A percentile compares a stretch with the other conserved stretches of the same genome.
phyloP scores from a whole-genome alignment of 2,888 invertebrate genomes.

The Drosophila pseudotakahashii region DNA sequence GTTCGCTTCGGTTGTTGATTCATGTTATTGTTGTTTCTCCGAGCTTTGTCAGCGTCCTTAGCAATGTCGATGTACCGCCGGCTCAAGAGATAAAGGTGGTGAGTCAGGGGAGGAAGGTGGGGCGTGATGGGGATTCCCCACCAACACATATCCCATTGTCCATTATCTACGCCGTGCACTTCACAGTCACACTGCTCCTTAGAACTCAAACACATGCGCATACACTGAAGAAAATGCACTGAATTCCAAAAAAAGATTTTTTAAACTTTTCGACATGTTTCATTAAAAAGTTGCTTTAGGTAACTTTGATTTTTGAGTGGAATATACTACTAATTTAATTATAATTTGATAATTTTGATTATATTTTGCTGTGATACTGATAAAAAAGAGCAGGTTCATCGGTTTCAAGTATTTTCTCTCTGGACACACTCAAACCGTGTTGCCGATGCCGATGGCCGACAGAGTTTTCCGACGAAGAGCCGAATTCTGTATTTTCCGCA shows the following conservation, averaged over 20 bases:
- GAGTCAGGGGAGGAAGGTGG: constrained; percentile 12
- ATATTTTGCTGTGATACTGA: no score
- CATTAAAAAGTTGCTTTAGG: no score
- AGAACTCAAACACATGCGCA: constrained; percentile 6
- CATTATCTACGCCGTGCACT: constrained; percentile 67
- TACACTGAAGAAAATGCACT: constrained; percentile 1
- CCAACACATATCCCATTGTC: constrained; percentile 27
- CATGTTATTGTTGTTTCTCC: constrained; percentile 42
- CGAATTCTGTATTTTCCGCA: constrained; percentile 41
- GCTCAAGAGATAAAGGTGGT: constrained; percentile 52
- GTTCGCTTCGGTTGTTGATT: constrained; percentile 21
- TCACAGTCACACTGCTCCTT: constrained; percentile 70
- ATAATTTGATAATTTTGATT: no score
- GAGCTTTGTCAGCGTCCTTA: constrained; percentile 59
- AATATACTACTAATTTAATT: no score
- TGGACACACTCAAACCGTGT: constrained; percentile 15
- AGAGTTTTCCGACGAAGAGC: constrained; percentile 28
- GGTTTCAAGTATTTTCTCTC: background rate
- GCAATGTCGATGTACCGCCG: constrained; percentile 60
- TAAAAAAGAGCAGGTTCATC: no score
- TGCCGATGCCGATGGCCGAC: constrained; percentile 41
- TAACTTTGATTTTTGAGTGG: no score
- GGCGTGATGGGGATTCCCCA: constrained; percentile 3
- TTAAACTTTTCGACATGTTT: no score
- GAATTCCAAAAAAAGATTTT: no score